Conservation (phyloP, 2,113 vertebrate species). For the Lepus americanus region DNA sequence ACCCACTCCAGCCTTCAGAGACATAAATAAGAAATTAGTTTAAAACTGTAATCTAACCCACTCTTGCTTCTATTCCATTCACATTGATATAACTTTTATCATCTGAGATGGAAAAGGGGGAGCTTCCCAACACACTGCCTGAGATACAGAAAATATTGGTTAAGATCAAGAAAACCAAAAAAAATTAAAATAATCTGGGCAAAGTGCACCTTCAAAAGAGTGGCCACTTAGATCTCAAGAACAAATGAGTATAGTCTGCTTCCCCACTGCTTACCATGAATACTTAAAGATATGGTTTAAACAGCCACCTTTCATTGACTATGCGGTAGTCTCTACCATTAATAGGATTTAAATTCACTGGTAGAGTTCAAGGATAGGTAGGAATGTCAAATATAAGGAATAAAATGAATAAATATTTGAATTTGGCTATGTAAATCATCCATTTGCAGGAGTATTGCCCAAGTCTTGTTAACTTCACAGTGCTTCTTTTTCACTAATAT, state of each 20-base stretch:
- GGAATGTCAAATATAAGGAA: neutral
- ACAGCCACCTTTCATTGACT: neutral
- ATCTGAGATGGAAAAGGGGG: rapidly evolving
- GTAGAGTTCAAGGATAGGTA: neutral
- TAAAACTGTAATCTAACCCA: neutral
- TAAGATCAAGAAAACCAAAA: neutral
- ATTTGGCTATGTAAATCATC: neutral
- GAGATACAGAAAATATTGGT: neutral
- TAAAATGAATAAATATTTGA: neutral
- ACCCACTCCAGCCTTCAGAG: neutral
- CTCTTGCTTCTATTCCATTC: neutral
- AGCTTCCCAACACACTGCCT: neutral
- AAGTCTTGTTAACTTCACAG: neutral
- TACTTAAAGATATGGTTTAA: neutral
- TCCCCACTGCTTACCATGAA: neutral
- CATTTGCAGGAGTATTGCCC: neutral
- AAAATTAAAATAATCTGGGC: neutral
- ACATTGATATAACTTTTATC: neutral
- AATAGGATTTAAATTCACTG: neutral
- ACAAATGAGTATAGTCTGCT: neutral
- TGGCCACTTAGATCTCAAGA: neutral
- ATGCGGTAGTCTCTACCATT: neutral
- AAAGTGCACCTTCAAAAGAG: neutral
- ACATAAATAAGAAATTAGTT: neutral
- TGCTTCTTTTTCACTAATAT: neutral